Evolutionary conservation across 2,888 invertebrate species (phyloP), one percentile per base, ranked within the genome.

Genomic region (Protodeltote pygarga): DNA sequence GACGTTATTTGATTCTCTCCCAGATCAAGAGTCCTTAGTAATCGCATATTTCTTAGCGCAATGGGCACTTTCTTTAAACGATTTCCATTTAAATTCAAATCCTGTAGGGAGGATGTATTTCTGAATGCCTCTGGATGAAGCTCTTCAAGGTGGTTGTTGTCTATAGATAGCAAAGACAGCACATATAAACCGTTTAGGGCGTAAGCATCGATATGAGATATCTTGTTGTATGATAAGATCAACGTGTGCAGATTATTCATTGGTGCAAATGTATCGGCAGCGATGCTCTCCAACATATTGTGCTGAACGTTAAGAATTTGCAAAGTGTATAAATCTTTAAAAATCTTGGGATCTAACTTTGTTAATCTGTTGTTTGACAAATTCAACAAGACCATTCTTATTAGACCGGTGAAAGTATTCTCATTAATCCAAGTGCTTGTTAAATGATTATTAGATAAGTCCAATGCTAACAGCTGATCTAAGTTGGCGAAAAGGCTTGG

Each of bases 161-260:
- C 97, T 79, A 98, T 91, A 31, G 97, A 96, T 48, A 98, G 91
- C 52, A 97, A 84, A 58, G 97, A 97, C 52, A 98, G 90, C 20
- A 97, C 98, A 79, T 96, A 97, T 38, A 98, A 92, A 1, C 98
- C 98, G 83, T 97, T 97, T 55, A 98, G 89, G 25, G 97, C 96
- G 76, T 96, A 96, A 1, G 96, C 96, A 81, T 97, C 97, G 65
- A 98, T 93, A 75, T 96, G 95, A 70, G 95, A 95, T 68, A 98
- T 94, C 82, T 95, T 95, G 89, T 98, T 98, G 83, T 95, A 95
- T 2, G 97, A 97, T 64, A 98, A 92, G 49, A 97, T 94, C 65
- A 98, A 92, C 8, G 97, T 97, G 85, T 98, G 98, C 53, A 98
- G 92, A 89, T 98, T 98, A 81, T 97, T 97, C 95, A 98, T 96